Conservation (phyloP, 2,888 invertebrate species). For the Thymelicus sylvestris region DNA sequence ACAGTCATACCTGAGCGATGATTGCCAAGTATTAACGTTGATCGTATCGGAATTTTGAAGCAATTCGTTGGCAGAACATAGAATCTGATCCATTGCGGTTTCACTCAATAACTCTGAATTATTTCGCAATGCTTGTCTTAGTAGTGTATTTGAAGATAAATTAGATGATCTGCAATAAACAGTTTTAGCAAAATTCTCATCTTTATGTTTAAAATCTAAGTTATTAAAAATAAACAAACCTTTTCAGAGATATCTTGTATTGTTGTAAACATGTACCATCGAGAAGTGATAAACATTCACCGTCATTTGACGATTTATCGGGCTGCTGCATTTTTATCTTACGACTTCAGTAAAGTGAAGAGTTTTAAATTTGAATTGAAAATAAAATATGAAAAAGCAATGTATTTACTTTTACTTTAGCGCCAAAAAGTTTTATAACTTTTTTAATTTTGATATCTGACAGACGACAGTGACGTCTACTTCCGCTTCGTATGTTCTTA, state of each 20-base stretch:
- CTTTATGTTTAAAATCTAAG: no score
- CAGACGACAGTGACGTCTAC: no score
- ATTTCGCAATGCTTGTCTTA: conserved; percentile 57
- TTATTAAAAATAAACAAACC: conserved; percentile 45
- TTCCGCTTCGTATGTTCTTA: no score
- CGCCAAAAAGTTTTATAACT: conserved; percentile 1
- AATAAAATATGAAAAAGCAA: no score
- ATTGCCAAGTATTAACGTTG: conserved; percentile 60
- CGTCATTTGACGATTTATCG: conserved; percentile 15
- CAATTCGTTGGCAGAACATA: conserved; percentile 51
- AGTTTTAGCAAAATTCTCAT: neutral
- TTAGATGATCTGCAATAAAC: conserved; percentile 61
- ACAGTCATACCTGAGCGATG: conserved; percentile 55
- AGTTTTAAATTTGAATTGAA: no score
- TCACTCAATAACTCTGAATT: conserved; percentile 52
- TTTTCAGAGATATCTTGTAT: conserved; percentile 53
- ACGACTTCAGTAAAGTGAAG: neutral
- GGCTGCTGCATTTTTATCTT: conserved; percentile 15
- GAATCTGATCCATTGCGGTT: conserved; percentile 49
- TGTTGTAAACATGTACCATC: conserved; percentile 54
- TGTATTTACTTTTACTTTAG: neutral
- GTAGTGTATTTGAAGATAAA: conserved; percentile 55
- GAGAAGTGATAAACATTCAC: conserved; percentile 48
- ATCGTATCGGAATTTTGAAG: conserved; percentile 51
- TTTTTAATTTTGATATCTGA: neutral